phyloP scores from a whole-genome alignment of 1,140 invertebrate species.

The Bombus confusus region DNA sequence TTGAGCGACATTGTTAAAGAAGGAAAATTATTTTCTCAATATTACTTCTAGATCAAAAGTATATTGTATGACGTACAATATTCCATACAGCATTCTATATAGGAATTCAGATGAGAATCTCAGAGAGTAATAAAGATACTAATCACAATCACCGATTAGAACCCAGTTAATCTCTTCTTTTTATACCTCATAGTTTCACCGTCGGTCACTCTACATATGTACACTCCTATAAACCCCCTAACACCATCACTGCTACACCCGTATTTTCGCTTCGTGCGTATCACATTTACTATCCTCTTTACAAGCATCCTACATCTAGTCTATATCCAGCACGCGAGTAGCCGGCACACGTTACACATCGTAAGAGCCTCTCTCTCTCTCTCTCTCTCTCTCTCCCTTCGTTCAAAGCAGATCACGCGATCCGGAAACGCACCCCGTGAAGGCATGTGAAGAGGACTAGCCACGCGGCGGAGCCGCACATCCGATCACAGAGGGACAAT shows the following conservation, averaged over 20 bases:
- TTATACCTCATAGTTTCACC: not conserved
- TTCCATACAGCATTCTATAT: not conserved
- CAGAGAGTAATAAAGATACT: not conserved
- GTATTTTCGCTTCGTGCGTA: no score
- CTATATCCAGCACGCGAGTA: not conserved
- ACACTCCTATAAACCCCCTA: not conserved
- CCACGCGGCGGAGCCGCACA: slow-evolving; percentile 75
- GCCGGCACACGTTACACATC: not conserved
- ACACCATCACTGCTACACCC: not conserved
- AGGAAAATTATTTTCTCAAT: no score
- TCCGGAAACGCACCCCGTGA: slow-evolving; percentile 71
- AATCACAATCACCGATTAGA: not conserved
- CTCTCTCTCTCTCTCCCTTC: not conserved
- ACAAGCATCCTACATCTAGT: not conserved
- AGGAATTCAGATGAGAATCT: not conserved
- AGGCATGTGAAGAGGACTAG: slow-evolving; percentile 77
- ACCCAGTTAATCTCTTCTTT: not conserved
- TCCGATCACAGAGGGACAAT: slow-evolving; percentile 64
- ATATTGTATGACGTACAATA: not conserved
- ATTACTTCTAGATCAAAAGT: no score
- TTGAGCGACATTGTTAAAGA: no score
- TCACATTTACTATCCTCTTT: no score
- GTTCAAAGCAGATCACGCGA: slow-evolving; percentile 60
- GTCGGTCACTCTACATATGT: not conserved
- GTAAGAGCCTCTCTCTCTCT: not conserved